Evolutionary conservation across 1,140 invertebrate species (phyloP).

Genomic region (Orius laevigatus): DNA sequence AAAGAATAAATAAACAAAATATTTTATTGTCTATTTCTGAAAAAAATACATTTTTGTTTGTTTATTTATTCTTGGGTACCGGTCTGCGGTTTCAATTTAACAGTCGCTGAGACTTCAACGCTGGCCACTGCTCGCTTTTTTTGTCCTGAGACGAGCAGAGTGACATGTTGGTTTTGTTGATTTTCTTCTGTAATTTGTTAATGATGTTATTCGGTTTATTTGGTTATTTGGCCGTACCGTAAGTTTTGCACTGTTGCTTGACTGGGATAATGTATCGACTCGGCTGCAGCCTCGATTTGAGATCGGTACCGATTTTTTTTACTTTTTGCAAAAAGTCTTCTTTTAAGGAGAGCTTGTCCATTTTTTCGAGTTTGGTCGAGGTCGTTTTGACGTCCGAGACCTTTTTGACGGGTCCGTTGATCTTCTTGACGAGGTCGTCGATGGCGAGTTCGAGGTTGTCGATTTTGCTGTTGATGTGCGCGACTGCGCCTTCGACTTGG

Average conservation of each 20-base stretch:
- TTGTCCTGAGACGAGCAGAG: too few species aligned
- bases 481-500: conserved; percentile 8
- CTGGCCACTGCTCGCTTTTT: too few species aligned
- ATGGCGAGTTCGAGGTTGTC: conserved; percentile 11
- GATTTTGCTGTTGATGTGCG: conserved; percentile 15
- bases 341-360: conserved; percentile 2
- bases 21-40: background rate
- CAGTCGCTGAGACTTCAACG: too few species aligned
- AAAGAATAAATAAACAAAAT: background rate
- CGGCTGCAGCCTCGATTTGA: background rate
- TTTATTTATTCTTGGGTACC: background rate
- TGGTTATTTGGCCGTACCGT: conserved; percentile 6
- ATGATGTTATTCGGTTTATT: too few species aligned
- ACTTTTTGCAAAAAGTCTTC: conserved; percentile 8
- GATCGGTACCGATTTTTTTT: background rate
- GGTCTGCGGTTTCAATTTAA: too few species aligned
- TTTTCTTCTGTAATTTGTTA: too few species aligned
- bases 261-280: conserved; percentile 1
- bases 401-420: background rate
- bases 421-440: conserved; percentile 9
- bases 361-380: background rate
- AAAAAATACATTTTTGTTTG: background rate
- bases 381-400: background rate
- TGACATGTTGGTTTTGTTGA: too few species aligned
- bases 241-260: conserved; percentile 3